phyloP scores from a whole-genome alignment of 2,888 invertebrate species.

The Phorcus lineatus region DNA sequence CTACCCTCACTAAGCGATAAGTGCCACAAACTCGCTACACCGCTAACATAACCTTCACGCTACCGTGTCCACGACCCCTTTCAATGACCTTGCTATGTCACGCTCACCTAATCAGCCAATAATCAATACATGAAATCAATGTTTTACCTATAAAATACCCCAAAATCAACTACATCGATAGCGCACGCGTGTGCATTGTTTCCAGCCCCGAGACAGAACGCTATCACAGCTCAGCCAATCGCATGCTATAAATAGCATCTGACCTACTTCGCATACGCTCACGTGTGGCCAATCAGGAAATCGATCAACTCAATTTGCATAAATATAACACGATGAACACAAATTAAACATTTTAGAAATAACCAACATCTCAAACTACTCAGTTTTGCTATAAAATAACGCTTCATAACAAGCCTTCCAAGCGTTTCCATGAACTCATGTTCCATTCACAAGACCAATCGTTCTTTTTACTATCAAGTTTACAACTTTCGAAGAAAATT shows the following conservation, averaged over 20 bases:
- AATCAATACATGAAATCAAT: conserved; percentile 11
- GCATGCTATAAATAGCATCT: neutral
- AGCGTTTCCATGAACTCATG: too few species aligned
- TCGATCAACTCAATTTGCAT: conserved; percentile 4
- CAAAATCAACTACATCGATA: conserved; percentile 11
- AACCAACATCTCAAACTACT: too few species aligned
- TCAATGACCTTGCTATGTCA: neutral
- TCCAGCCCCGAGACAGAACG: conserved; percentile 1
- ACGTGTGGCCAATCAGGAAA: neutral
- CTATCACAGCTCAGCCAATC: neutral
- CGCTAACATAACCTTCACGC: conserved; percentile 3
- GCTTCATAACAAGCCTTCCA: too few species aligned
- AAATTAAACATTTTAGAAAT: neutral
- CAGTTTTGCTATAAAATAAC: too few species aligned
- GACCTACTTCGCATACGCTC: neutral
- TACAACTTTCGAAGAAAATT: conserved; percentile 19
- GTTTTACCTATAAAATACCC: neutral
- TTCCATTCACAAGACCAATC: too few species aligned
- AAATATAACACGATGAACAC: neutral
- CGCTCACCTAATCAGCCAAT: conserved; percentile 9
- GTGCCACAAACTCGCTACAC: neutral
- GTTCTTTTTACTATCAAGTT: neutral
- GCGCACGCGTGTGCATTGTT: conserved; percentile 9
- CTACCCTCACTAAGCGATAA: neutral
- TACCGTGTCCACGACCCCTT: neutral